phyloP scores from a whole-genome alignment of 2,797 vertebrate genomes.

The Pipistrellus kuhlii region DNA sequence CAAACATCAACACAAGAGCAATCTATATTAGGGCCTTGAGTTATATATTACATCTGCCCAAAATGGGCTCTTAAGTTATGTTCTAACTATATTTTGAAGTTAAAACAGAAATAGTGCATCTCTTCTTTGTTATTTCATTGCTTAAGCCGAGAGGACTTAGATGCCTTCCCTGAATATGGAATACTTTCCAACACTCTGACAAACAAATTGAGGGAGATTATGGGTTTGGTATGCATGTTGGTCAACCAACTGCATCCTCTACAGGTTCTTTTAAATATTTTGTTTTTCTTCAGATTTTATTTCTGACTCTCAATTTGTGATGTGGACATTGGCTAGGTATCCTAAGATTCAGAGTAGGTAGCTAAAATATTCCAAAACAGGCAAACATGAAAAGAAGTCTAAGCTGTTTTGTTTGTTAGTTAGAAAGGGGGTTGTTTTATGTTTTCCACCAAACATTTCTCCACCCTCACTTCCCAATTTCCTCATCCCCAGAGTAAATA shows the following conservation, averaged over 20 bases:
- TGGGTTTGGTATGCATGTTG: conserved; percentile 51
- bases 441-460: conserved; percentile 23
- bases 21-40: neutral
- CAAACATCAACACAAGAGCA: neutral
- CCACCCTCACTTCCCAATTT: neutral
- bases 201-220: conserved; percentile 65
- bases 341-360: conserved; percentile 51
- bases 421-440: conserved; percentile 28
- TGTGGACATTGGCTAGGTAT: conserved; percentile 77
- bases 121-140: conserved; percentile 55
- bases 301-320: conserved; percentile 71
- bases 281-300: conserved; percentile 78
- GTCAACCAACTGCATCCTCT: conserved; percentile 65
- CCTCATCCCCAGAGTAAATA: neutral
- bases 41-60: conserved; percentile 19
- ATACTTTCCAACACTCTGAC: conserved; percentile 57
- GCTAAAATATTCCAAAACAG: conserved; percentile 67
- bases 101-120: conserved; percentile 62
- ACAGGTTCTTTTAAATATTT: conserved; percentile 62
- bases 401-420: conserved; percentile 53
- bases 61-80: conserved; percentile 26
- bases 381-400: conserved; percentile 45
- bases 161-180: conserved; percentile 50
- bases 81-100: conserved; percentile 50
- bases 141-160: conserved; percentile 25